Evolutionary conservation across 2,113 vertebrate species (phyloP).

Genomic region (Cettia cetti): DNA sequence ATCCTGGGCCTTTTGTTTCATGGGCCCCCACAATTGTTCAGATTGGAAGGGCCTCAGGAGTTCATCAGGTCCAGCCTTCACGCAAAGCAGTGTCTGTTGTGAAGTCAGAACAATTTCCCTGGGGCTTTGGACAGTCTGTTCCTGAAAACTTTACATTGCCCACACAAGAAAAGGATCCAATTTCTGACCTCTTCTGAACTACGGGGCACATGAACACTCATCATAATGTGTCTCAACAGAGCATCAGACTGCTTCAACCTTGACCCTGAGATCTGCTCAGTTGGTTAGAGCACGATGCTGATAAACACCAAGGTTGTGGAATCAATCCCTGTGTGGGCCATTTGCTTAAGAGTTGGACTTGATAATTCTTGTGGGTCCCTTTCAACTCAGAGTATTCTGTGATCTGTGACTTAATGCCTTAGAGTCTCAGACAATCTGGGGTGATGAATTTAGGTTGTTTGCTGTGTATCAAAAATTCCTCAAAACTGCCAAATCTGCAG

Average conservation of each 20-base stretch:
- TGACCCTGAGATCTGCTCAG: not conserved
- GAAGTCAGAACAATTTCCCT: not conserved
- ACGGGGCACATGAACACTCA: not conserved
- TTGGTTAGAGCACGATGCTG: not conserved
- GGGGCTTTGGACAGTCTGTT: not conserved
- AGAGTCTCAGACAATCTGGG: not conserved
- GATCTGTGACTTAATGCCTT: fast-evolving
- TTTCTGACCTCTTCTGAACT: not conserved
- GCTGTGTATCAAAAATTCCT: not conserved
- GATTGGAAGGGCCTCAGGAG: not conserved
- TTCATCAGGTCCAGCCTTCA: not conserved
- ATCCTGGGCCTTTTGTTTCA: not conserved
- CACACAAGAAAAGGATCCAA: not conserved
- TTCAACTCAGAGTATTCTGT: not conserved
- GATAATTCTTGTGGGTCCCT: not conserved
- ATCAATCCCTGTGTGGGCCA: not conserved
- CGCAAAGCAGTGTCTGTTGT: not conserved
- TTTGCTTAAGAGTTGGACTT: not conserved
- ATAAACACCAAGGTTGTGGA: not conserved
- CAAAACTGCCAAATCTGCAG: not conserved
- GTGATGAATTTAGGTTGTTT: not conserved
- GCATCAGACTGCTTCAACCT: not conserved
- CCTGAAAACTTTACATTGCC: not conserved
- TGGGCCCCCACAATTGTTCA: not conserved
- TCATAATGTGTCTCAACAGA: not conserved